Evolutionary conservation across 2,797 vertebrate genomes (phyloP), one percentile per base, ranked within the genome.

Genomic region (Gadopsis marmoratus): DNA sequence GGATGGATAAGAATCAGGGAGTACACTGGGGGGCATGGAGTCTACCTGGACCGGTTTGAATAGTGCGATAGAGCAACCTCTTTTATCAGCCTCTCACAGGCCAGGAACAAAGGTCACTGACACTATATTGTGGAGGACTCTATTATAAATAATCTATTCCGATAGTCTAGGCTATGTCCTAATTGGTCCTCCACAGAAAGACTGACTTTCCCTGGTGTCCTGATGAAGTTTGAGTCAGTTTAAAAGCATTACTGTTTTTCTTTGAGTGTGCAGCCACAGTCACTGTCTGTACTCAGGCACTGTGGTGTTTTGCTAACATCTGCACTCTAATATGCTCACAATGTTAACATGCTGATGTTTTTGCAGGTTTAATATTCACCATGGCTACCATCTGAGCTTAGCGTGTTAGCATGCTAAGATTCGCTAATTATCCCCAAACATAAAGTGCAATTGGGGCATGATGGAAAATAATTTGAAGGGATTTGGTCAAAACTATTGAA

Each of bases 1-100:
- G 59, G 45, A 60, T 39, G 81, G 87, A 92, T 91, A 91, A 82
- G 79, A 82, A 93, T 93, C 89, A 33, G 62, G 65, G 43, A 66
- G 71, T 47, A 60, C 67, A 64, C 72, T 60, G 62, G 76, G 81
- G 82, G 78, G 68, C 50, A 56, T 47, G 19, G 59, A 61, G 85
- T 84, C 77, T 64, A 66, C 80, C 78, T 84, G 85, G 78, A 70
- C 58, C 2, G 39, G 43, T 74, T 77, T 76, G 76, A 89, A 86
- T 69, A 59, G 74, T 50, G 77, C 21, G 71, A 84, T 78, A 85
- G 72, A 69, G 64, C 33, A 21, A 61, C 76, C 69, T 71, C 67
- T 81, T 81, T 91, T 92, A 91, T 91, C 86, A 59, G 87, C 61
- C 71, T 58, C 54, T 82, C 47, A 64, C 78, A 86, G 80, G 79